Base-by-base conservation (phyloP, 2,113 vertebrate species). In the Ammodramus savannarum region DNA sequence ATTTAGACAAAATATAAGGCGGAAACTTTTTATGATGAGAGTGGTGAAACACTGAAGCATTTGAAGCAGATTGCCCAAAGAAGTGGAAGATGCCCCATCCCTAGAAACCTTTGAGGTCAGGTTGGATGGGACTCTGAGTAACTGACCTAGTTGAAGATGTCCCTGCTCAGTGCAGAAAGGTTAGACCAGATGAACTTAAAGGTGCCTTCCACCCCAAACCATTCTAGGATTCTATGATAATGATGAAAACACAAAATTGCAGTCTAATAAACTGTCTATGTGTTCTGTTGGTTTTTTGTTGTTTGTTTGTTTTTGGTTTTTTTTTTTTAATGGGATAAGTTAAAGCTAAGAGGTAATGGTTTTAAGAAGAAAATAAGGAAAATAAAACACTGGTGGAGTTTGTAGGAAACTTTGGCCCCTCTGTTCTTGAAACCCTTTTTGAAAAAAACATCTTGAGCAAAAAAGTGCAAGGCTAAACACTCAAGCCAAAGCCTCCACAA, bases 401-500 rank as follows among this genome's bases (percentile, higher is more conserved):
- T 80, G 29, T 34, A 76, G 69, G 58, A 76, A 94, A 69, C n/a
- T 55, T 72, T 75, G 49, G 36, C 76, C 36, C 15, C n/a, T 93
- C 26, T 22, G 29, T 32, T 86, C 55, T 41, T 88, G 63, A 84
- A 90, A 91, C 36, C 31, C 32, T 91, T 79, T 78, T 38, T 62
- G 32, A 63, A n/a, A 83, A 69, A 69, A 85, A 58, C 27, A 32
- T 67, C 59, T 84, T 6, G 2, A 76, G 82, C 39, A 61, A 49
- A 83, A 43, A 52, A 57, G 75, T 54, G 58, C 79, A 89, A 85
- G 87, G 92, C 87, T 68, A 75, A 97, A 88, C 91, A 93, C 11
- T 67, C 58, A 61, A 67, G 86, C 91, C 95, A 91, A 96, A 97
- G 94, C 91, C 78, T 97, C 90, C 73, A 74, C 84, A 52, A 82